Evolutionary conservation across 2,888 invertebrate genomes (phyloP), one percentile per base, ranked within the genome.

Genomic region (Brachycybe producta): DNA sequence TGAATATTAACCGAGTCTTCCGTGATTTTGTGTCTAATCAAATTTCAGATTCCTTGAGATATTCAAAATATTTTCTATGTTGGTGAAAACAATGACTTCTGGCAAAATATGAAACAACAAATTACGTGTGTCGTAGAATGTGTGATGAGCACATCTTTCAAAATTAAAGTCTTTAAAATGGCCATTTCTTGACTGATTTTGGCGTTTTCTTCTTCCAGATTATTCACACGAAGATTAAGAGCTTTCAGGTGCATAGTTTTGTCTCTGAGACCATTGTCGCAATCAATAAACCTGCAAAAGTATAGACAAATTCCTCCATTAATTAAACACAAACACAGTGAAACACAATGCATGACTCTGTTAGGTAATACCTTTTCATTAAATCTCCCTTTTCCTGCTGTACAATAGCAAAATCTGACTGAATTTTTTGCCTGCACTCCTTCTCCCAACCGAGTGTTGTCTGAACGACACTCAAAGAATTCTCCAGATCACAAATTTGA

Each of bases 381-480:
- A 49, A 21, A 32, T 49, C 49, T 32, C 32, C 41, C 26, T 49
- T 49, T 49, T 49, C 49, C n/a, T 41, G 40, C 34, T 49, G 49
- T n/a, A 49, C 28, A 42, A 21, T 30, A 24, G 49, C 49, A 34
- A 49, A 49, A 49, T 49, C 49, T 5, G 41, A 27, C 19, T 49
- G 49, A 23, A 49, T 49, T 17, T 49, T 49, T 41, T 49, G 49
- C 30, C 49, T 24, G 34, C 49, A 49, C 41, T 49, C 49, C 21
- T 49, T 49, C 28, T 49, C 49, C 49, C 49, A 49, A 30, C 49
- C 41, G 17, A 49, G 24, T 17, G 39, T 30, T 30, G 39, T 38
- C 23, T 30, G 28, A 2, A 49, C 17, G 13, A 41, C 49, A 19
- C 28, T 41, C 23, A 49, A 28, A 1, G 42, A 28, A 19, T 23